Evolutionary conservation across 2,888 invertebrate genomes (phyloP), one percentile per base, ranked within the genome.

Genomic region (Allacma fusca): DNA sequence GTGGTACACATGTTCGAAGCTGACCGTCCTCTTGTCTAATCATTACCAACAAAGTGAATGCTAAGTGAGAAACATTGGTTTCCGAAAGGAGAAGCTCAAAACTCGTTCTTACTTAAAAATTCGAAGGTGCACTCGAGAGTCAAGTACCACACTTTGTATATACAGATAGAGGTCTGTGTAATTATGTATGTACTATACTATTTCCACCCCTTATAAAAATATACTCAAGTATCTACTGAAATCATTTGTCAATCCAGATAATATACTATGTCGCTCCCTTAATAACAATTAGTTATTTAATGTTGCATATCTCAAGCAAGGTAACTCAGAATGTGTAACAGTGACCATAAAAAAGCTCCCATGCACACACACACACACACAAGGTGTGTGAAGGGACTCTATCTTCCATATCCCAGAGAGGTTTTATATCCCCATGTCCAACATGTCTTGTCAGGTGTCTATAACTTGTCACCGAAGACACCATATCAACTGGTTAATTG

Each of bases 391-490:
- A n/a, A n/a, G n/a, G n/a, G n/a, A n/a, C n/a, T 34, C 9, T 34
- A 7, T 34, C 9, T 34, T 34, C 34, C 4, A 34, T 4, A 7
- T 34, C 5, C 5, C 34, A 34, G 34, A 34, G n/a, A n/a, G n/a
- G n/a, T 34, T 34, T 9, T 34, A 34, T 34, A 34, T 34, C 5
- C 9, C 34, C 50, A 50, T 34, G 34, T 34, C 34, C 50, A 50
- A 50, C 2, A n/a, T 5, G 16, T 13, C 50, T 50, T 50, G 50
- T 50, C 50, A 50, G 50, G 4, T 50, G 50, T 50, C 50, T 50
- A 34, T 34, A 50, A 50, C 50, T 50, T 50, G 50, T 50, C 50
- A 50, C 50, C 50, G 50, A 50, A 50, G 50, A 50, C 50, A 50
- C 50, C 50, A 50, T n/a, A 16, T 50, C 50, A 12, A 13, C 50